Evolutionary conservation across 1,140 invertebrate species (phyloP).

Genomic region (Drosophila ficusphila): DNA sequence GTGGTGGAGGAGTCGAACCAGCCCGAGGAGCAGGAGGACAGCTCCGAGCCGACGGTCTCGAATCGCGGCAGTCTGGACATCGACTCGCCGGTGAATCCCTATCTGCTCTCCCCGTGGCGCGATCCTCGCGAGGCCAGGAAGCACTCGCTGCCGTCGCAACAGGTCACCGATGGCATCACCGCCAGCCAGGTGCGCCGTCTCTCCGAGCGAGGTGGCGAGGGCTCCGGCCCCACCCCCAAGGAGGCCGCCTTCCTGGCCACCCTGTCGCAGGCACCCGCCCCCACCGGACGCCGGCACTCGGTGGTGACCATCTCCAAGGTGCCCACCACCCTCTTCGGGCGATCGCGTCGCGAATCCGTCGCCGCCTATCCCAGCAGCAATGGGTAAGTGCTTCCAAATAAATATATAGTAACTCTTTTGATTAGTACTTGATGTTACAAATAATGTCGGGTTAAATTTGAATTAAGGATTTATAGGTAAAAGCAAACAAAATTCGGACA

Average conservation of each 20-base stretch:
- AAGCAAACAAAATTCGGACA: too few species aligned
- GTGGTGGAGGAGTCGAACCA: conserved; percentile 91
- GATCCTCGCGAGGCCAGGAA: conserved; percentile 89
- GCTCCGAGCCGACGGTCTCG: conserved; percentile 84
- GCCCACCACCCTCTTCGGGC: conserved; percentile 89
- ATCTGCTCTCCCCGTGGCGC: conserved; percentile 91
- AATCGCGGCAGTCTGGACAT: conserved; percentile 88
- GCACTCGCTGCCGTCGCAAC: conserved; percentile 91
- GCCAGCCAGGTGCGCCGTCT: conserved; percentile 92
- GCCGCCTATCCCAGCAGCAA: conserved; percentile 89
- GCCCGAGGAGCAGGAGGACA: conserved; percentile 88
- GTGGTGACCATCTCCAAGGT: conserved; percentile 93
- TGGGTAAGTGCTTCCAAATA: conserved; percentile 35
- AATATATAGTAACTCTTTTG: too few species aligned
- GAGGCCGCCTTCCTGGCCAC: conserved; percentile 92
- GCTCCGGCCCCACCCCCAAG: conserved; percentile 87
- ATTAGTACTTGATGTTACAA: too few species aligned
- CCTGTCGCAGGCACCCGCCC: conserved; percentile 89
- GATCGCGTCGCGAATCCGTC: conserved; percentile 91
- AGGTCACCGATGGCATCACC: conserved; percentile 92
- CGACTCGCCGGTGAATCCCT: conserved; percentile 91
- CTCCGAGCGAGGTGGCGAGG: conserved; percentile 90
- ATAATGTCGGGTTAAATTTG: too few species aligned
- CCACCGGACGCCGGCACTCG: conserved; percentile 91
- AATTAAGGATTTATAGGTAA: too few species aligned